Base-by-base conservation (phyloP, 2,797 vertebrate species). In the Myotis planiceps region DNA sequence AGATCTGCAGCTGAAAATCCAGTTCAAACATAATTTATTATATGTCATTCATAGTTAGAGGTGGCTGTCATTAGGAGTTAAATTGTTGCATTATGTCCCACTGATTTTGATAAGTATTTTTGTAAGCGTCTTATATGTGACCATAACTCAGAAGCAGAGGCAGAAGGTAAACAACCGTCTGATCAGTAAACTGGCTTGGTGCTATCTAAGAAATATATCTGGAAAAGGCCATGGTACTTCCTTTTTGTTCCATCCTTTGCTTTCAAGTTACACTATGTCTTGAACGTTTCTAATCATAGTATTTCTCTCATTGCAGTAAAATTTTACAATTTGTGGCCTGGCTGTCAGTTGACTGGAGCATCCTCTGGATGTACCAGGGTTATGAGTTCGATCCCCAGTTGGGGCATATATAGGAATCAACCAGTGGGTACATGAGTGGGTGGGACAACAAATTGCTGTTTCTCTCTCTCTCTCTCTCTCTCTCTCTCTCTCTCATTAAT, bases 21-120 rank as follows among this genome's bases (percentile, higher is more conserved):
- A 93, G 97, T 95, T 97, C 97, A 97, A 97, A 98, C 96, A 92
- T 97, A 97, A 98, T 98, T 98, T 98, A 97, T 97, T 97, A 96
- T 51, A 51, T 94, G 98, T 97, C 98, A 97, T 96, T 98, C 97
- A 96, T 92, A 96, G 97, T 96, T 97, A 97, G 98, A 97, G 98
- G 97, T 96, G 96, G 96, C 93, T 98, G 98, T 98, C 97, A 83
- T 97, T 97, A 95, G 92, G 93, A 97, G 96, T 97, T 98, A 97
- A 98, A 97, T 78, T 72, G 96, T 97, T 92, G 95, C 96, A 90
- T 90, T 97, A 97, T 96, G 96, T 82, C 90, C 97, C 90, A 94
- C 92, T 80, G 93, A 96, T 85, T 98, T 92, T 0, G 94, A 97
- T 98, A 98, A 98, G 97, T 96, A 97, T 98, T 93, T 98, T 96